Conservation (phyloP, 2,888 invertebrate genomes). For the Stenurella melanura region DNA sequence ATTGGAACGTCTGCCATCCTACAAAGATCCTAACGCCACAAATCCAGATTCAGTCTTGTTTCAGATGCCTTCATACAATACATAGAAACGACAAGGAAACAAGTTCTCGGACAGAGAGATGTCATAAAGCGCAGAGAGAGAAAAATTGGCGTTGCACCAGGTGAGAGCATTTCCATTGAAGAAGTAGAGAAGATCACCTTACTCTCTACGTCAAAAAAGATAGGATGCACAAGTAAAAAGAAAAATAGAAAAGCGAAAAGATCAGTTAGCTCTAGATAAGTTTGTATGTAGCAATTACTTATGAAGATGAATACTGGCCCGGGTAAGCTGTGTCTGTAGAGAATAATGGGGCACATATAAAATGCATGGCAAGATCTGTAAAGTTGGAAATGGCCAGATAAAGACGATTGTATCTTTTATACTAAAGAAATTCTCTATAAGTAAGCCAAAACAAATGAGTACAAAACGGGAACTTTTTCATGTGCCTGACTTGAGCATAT, state of each 20-base stretch:
- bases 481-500: neutral
- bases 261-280: constrained; percentile 10
- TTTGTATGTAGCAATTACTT: constrained; percentile 1
- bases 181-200: constrained; percentile 18
- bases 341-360: no score
- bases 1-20: no score
- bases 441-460: constrained; percentile 2
- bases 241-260: constrained; percentile 1
- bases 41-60: no score
- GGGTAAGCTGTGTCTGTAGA: no score
- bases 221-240: neutral
- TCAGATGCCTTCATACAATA: no score
- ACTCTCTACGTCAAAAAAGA: constrained; percentile 14
- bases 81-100: no score
- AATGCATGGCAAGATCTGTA: constrained; percentile 4
- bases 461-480: neutral
- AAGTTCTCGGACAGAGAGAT: no score
- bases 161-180: constrained; percentile 18
- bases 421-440: constrained; percentile 21
- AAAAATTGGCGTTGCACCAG: constrained; percentile 14
- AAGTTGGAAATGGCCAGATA: constrained; percentile 22
- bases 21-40: no score
- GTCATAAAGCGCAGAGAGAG: no score
- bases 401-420: constrained; percentile 22
- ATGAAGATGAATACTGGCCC: constrained; percentile 12